Conservation (phyloP, 1,140 invertebrate species). For the Scaptomyza graminum region DNA sequence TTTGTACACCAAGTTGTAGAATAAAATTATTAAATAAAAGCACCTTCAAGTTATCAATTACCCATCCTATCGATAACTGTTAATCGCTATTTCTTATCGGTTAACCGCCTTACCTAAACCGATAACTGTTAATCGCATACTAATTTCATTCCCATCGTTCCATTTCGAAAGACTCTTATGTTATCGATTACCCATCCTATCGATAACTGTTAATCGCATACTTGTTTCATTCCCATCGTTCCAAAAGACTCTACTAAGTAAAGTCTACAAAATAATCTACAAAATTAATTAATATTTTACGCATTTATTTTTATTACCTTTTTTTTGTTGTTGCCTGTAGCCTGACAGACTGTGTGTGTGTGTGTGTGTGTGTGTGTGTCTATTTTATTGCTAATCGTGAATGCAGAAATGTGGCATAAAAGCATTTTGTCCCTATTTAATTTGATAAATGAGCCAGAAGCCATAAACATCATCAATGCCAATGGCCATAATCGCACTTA, state of each 20-base stretch:
- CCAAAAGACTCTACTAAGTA: neutral
- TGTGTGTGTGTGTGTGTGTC: constrained; percentile 7
- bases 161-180: neutral
- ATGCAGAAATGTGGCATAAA: constrained; percentile 15
- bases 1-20: constrained; percentile 88
- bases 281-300: constrained; percentile 33
- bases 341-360: neutral
- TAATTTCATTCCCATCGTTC: too few relatives aligned
- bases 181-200: too few relatives aligned
- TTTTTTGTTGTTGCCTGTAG: neutral
- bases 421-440: constrained; percentile 39
- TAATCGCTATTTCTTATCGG: too few relatives aligned
- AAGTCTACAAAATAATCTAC: neutral
- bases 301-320: constrained; percentile 1
- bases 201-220: too few relatives aligned
- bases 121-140: too few relatives aligned
- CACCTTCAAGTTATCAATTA: too few relatives aligned
- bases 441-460: constrained; percentile 43
- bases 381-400: constrained; percentile 29
- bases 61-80: too few relatives aligned
- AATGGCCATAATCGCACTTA: constrained; percentile 47
- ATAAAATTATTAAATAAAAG: too few relatives aligned
- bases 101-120: too few relatives aligned
- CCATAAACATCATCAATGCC: constrained; percentile 45
- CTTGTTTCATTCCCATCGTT: too few relatives aligned